A percentile compares a stretch with the other conserved stretches of the same genome.
phyloP scores from a whole-genome alignment of 2,113 vertebrate genomes.

The Macaca nemestrina region DNA sequence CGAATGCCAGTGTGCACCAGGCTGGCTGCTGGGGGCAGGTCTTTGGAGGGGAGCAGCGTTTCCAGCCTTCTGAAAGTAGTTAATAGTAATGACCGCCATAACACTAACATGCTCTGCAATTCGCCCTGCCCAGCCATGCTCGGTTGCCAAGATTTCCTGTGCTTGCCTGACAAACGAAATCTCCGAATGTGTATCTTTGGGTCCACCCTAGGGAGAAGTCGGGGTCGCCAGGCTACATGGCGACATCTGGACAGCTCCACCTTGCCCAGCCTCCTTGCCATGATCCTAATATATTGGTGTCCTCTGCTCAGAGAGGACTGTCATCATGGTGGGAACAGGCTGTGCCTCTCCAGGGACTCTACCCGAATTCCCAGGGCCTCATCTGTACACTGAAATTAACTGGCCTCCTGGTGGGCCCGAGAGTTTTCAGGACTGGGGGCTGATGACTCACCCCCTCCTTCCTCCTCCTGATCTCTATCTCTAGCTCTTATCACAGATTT shows the following conservation, averaged over 20 bases:
- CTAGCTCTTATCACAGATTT: not conserved
- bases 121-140: not conserved
- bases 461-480: fast-evolving
- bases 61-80: constrained; percentile 48
- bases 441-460: fast-evolving
- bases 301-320: not conserved
- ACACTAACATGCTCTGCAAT: not conserved
- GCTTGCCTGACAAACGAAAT: not conserved
- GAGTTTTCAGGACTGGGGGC: not conserved
- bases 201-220: not conserved
- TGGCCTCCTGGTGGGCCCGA: not conserved
- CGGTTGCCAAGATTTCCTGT: not conserved
- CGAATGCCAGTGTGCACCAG: fast-evolving
- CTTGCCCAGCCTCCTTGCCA: not conserved
- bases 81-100: not conserved
- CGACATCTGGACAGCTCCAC: not conserved
- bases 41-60: not conserved
- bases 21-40: not conserved
- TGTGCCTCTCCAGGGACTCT: not conserved
- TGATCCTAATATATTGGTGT: fast-evolving
- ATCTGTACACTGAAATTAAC: not conserved
- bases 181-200: fast-evolving
- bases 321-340: not conserved
- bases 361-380: not conserved
- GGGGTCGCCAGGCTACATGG: not conserved